phyloP scores from a whole-genome alignment of 2,888 invertebrate genomes.

The Fragum sueziense region DNA sequence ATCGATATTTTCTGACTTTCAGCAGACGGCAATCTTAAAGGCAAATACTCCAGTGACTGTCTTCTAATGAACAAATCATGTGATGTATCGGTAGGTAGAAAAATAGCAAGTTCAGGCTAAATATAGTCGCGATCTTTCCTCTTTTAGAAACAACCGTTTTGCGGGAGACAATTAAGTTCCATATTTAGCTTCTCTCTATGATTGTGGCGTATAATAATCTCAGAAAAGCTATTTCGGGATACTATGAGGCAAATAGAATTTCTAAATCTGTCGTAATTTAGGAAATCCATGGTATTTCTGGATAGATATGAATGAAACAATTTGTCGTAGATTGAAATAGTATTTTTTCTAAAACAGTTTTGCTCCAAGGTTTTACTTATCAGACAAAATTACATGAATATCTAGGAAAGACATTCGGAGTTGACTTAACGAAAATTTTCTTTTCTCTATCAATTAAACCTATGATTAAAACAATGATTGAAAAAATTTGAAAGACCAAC shows the following conservation, averaged over 20 bases:
- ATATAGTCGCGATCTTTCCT: conserved; percentile 35
- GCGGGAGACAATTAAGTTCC: conserved; percentile 27
- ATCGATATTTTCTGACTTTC: background rate
- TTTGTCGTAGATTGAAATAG: background rate
- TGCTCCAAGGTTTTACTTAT: no score
- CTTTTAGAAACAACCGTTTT: conserved; percentile 35
- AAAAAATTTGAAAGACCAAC: no score
- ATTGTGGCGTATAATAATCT: conserved; percentile 18
- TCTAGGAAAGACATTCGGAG: no score
- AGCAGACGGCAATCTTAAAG: background rate
- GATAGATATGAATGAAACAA: background rate
- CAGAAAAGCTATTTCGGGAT: conserved; percentile 17
- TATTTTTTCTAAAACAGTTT: no score
- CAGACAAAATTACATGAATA: no score
- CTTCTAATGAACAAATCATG: conserved; percentile 3
- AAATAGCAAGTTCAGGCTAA: conserved; percentile 47
- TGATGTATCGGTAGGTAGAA: conserved; percentile 20
- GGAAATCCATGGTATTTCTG: conserved; percentile 8
- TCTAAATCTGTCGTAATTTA: conserved; percentile 8
- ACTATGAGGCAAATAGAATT: conserved; percentile 8
- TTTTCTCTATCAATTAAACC: no score
- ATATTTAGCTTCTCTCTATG: conserved; percentile 19
- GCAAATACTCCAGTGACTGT: background rate
- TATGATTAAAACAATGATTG: no score
- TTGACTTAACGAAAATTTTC: no score